phyloP scores from a whole-genome alignment of 2,113 vertebrate genomes.

The Corydoras maculifer region DNA sequence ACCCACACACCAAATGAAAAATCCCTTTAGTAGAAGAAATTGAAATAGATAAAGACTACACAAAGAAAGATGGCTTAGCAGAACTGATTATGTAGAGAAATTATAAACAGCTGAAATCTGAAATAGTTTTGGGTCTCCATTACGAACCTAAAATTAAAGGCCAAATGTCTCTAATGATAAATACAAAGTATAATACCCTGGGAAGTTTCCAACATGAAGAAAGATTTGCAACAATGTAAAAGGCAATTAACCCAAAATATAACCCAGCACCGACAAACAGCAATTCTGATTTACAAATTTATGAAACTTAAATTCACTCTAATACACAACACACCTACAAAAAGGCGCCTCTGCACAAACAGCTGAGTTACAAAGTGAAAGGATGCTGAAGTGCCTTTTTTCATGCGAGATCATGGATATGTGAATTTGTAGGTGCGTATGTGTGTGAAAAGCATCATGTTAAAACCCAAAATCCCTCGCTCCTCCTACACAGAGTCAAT shows the following conservation, averaged over 20 bases:
- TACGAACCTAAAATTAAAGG: constrained; percentile 17
- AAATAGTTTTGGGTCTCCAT: constrained; percentile 6
- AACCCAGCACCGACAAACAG: no score
- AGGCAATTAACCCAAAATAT: constrained; percentile 36
- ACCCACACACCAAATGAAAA: neutral
- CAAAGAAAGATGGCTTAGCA: neutral
- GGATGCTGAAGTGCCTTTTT: neutral
- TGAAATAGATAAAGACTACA: neutral
- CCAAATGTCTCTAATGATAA: constrained; percentile 7
- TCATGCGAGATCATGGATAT: neutral
- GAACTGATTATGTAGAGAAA: neutral
- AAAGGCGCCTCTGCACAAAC: neutral
- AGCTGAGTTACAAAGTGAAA: neutral
- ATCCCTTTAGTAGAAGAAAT: neutral
- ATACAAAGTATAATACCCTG: neutral
- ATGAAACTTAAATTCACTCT: neutral
- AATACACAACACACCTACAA: neutral
- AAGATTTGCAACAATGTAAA: constrained; percentile 5
- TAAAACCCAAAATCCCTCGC: constrained; percentile 22
- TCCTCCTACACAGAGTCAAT: constrained; percentile 46
- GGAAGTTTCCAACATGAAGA: neutral
- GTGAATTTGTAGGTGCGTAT: neutral
- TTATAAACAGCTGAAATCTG: neutral
- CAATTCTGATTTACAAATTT: no score
- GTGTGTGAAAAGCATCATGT: constrained; percentile 3